A percentile compares a stretch with the other conserved stretches of the same genome.
Evolutionary conservation across 2,113 vertebrate species (phyloP).

Genomic region (Podocnemis expansa): DNA sequence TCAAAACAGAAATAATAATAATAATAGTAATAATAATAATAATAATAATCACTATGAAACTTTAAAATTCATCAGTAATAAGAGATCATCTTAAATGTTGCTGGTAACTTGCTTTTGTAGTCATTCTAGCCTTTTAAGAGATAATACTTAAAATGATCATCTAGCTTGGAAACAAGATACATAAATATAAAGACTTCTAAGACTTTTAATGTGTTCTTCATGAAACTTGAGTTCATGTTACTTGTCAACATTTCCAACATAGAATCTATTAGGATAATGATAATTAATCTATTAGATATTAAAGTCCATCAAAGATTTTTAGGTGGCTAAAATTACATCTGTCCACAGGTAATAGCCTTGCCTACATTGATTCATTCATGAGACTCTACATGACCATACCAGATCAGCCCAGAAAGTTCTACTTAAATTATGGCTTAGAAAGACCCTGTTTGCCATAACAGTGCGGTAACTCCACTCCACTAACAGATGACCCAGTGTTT

Average conservation of each 20-base stretch:
- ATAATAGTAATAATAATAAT: neutral
- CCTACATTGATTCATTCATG: neutral
- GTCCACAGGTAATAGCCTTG: neutral
- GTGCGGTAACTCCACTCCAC: neutral
- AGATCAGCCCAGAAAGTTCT: neutral
- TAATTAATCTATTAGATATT: neutral
- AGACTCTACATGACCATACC: neutral
- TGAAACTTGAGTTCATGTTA: neutral
- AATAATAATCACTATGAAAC: neutral
- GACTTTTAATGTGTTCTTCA: neutral
- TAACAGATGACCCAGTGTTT: neutral
- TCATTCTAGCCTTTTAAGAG: neutral
- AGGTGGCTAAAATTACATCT: neutral
- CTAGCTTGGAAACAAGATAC: neutral
- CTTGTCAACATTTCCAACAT: neutral
- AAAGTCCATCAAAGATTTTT: neutral
- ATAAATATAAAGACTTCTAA: neutral
- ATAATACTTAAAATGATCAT: neutral
- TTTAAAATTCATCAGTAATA: neutral
- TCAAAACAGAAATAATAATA: neutral
- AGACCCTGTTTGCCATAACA: neutral
- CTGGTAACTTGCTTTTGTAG: neutral
- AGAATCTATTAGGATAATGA: neutral
- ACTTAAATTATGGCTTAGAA: neutral
- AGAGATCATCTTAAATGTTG: neutral